A percentile compares a stretch with the other conserved stretches of the same genome.
phyloP scores from a whole-genome alignment of 2,797 vertebrate species.

The Aratinga solstitialis region DNA sequence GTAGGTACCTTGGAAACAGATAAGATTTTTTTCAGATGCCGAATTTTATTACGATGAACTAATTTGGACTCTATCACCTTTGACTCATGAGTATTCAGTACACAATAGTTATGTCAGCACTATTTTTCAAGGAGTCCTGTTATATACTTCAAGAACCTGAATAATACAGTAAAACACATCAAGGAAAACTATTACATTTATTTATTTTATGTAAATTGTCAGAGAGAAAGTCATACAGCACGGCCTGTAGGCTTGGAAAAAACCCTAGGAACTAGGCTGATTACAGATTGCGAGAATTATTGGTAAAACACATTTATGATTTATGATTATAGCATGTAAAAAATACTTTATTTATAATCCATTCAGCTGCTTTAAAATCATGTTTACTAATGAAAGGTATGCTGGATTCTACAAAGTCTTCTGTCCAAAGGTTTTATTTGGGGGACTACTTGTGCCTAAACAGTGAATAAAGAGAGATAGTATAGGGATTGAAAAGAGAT shows the following conservation, averaged over 20 bases:
- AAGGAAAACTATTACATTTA: constrained; percentile 6
- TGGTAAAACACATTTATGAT: not conserved
- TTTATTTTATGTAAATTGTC: not conserved
- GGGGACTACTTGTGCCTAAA: not conserved
- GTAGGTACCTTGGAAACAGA: not conserved
- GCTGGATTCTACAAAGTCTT: not conserved
- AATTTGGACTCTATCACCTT: not conserved
- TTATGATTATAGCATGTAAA: not conserved
- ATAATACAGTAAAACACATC: not conserved
- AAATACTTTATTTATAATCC: not conserved
- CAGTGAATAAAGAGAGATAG: not conserved
- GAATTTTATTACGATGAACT: not conserved
- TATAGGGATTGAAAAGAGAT: not conserved
- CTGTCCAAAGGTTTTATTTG: not conserved
- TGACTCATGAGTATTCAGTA: not conserved
- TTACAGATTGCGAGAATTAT: not conserved
- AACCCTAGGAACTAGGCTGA: not conserved
- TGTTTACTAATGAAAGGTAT: not conserved
- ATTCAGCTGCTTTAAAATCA: not conserved
- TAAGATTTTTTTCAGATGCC: not conserved
- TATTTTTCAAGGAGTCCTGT: not conserved
- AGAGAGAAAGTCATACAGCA: not conserved
- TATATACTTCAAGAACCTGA: not conserved
- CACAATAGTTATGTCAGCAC: not conserved
- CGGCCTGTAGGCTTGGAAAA: not conserved